Percentiles rank a stretch among this genome's conserved stretches.
These are phyloP conservation scores for Morbakka virulenta DNA, from an alignment of 30 jellyfish, hydroid and myxozoan genomes.

Conservation along the genomic window DNA sequence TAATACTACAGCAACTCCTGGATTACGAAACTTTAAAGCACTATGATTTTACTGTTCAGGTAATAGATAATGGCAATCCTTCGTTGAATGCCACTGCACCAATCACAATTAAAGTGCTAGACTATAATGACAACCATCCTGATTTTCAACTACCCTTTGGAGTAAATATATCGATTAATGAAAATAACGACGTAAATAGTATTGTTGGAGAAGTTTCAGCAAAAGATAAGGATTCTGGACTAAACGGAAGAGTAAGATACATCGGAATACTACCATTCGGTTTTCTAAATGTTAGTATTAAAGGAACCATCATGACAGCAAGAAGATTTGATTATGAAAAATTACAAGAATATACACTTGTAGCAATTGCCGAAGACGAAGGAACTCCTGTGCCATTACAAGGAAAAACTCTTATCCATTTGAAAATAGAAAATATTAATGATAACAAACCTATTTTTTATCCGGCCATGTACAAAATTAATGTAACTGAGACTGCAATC, in stretches of 20 bases:
- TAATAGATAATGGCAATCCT: slow-evolving; percentile 52
- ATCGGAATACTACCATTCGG: slow-evolving; percentile 69
- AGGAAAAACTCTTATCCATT: slow-evolving; percentile 5
- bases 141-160: slow-evolving; percentile 38
- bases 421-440: slow-evolving; percentile 54
- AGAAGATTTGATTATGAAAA: slow-evolving; percentile 60
- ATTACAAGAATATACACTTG: slow-evolving; percentile 47
- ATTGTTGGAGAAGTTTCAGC: slow-evolving; percentile 58
- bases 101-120: slow-evolving; percentile 40
- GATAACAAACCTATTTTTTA: slow-evolving; percentile 63
- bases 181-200: slow-evolving; percentile 62
- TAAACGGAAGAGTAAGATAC: slow-evolving; percentile 49
- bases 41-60: slow-evolving; percentile 47
- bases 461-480: slow-evolving; percentile 25
- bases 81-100: slow-evolving; percentile 29
- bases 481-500: slow-evolving; percentile 45
- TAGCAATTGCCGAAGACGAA: slow-evolving; percentile 64
- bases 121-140: slow-evolving; percentile 84
- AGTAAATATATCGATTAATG: slow-evolving; percentile 39
- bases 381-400: slow-evolving; percentile 76
- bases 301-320: slow-evolving; percentile 45
- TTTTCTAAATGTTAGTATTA: slow-evolving; percentile 21
- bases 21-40: slow-evolving; percentile 58
- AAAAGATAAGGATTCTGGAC: slow-evolving; percentile 61
- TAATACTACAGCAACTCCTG: slow-evolving; percentile 24